Evolutionary conservation across 2,113 vertebrate species (phyloP).

Genomic region (Alouatta palliata): DNA sequence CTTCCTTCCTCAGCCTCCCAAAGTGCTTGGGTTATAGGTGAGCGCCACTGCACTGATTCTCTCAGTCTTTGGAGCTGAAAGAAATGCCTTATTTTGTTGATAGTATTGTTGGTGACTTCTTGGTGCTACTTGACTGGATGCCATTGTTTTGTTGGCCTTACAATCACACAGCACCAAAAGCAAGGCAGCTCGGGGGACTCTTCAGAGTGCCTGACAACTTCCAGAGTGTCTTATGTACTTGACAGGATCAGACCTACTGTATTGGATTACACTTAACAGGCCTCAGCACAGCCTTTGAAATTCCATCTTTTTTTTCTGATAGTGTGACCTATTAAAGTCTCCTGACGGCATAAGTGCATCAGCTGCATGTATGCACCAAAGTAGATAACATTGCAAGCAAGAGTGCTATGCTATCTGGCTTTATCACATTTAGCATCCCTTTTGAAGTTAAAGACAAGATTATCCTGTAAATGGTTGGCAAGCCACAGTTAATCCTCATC

Average conservation of each 20-base stretch:
- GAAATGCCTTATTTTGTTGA: background rate
- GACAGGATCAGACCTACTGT: background rate
- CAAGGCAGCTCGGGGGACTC: background rate
- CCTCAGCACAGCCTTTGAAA: background rate
- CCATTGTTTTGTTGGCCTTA: background rate
- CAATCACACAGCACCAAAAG: background rate
- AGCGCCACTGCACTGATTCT: too few species aligned
- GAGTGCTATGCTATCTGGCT: conserved; percentile 15
- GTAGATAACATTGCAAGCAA: conserved; percentile 63
- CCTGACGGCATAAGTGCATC: background rate
- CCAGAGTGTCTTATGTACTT: background rate
- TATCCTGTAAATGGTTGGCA: conserved; percentile 51
- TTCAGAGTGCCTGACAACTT: background rate
- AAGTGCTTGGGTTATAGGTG: too few species aligned
- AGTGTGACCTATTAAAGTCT: conserved; percentile 43
- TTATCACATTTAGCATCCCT: conserved; percentile 52
- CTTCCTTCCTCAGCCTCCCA: too few species aligned
- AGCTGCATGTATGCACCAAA: background rate
- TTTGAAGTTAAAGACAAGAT: conserved; percentile 69
- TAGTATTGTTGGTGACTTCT: background rate
- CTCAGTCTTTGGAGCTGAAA: background rate
- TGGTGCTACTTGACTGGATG: background rate
- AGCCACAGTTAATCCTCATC: conserved; percentile 58
- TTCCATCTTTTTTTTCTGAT: background rate
- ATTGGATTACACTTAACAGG: conserved; percentile 25